Evolutionary conservation across 2,888 invertebrate genomes (phyloP).

Genomic region (Eurytoma californica): DNA sequence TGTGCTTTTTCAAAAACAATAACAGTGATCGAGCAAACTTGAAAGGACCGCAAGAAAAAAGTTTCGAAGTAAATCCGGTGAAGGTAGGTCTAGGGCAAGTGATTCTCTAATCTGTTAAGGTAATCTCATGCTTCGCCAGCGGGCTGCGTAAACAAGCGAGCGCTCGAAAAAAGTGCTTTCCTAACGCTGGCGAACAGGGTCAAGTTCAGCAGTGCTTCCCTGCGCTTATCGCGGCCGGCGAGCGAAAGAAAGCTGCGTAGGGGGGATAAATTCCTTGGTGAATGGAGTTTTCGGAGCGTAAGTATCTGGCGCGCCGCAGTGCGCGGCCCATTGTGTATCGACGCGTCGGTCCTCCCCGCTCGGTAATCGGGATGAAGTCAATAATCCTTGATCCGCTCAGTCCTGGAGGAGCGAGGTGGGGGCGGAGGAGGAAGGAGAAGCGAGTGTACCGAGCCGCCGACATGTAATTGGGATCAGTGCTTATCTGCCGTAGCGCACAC

Average conservation of each 20-base stretch:
- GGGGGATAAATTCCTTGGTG: slow-evolving; percentile 13
- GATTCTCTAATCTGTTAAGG: not conserved
- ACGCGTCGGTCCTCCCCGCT: slow-evolving; percentile 47
- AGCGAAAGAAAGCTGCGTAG: not conserved
- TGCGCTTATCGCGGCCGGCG: too few relatives aligned
- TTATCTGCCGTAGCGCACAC: slow-evolving; percentile 71
- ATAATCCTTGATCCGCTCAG: slow-evolving; percentile 73
- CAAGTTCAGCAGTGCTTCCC: too few relatives aligned
- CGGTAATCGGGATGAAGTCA: slow-evolving; percentile 68
- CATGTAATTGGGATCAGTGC: slow-evolving; percentile 73
- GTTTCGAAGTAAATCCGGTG: too few relatives aligned
- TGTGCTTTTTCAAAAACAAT: too few relatives aligned
- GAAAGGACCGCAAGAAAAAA: too few relatives aligned
- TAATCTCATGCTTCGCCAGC: not conserved
- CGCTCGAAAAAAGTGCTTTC: not conserved
- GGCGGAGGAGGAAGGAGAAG: not conserved
- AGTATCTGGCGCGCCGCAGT: slow-evolving; percentile 35
- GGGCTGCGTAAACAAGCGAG: not conserved
- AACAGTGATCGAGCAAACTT: too few relatives aligned
- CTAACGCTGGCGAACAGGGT: too few relatives aligned
- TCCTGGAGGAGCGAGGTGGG: slow-evolving; percentile 49
- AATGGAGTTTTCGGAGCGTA: slow-evolving; percentile 33
- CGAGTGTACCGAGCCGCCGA: slow-evolving; percentile 65
- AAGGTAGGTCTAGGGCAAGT: not conserved
- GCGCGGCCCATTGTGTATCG: slow-evolving; percentile 56